Evolutionary conservation across 2,113 vertebrate species (phyloP).

Genomic region (Ploceus nigricollis): DNA sequence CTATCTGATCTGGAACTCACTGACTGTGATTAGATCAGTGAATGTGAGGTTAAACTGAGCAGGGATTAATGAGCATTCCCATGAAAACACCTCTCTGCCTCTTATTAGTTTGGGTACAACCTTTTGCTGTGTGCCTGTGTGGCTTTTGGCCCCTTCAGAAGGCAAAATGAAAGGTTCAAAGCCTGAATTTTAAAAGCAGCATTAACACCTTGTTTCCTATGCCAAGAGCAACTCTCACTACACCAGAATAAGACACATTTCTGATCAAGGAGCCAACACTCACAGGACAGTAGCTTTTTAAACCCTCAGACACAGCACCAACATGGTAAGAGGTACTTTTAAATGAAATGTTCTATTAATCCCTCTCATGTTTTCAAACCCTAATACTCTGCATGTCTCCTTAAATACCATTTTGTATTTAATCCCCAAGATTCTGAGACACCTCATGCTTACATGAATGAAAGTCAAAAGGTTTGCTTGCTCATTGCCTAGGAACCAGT

Average conservation of each 20-base stretch:
- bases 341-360: not conserved
- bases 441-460: not conserved
- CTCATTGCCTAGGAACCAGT: not conserved
- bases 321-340: not conserved
- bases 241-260: not conserved
- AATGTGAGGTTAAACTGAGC: not conserved
- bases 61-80: not conserved
- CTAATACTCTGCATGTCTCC: not conserved
- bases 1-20: not conserved
- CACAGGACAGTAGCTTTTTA: not conserved
- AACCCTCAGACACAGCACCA: not conserved
- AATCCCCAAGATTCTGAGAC: not conserved
- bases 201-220: not conserved
- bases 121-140: accelerated
- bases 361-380: not conserved
- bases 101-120: not conserved
- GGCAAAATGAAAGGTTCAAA: not conserved
- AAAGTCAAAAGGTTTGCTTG: not conserved
- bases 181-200: not conserved
- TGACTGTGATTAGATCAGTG: not conserved
- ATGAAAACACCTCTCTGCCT: not conserved
- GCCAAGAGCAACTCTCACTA: not conserved
- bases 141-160: not conserved
- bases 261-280: not conserved
- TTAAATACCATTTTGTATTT: not conserved